A percentile compares a stretch with the other conserved stretches of the same genome.
Evolutionary conservation across 2,888 invertebrate species (phyloP).

Genomic region (Dolichopus griseipennis): DNA sequence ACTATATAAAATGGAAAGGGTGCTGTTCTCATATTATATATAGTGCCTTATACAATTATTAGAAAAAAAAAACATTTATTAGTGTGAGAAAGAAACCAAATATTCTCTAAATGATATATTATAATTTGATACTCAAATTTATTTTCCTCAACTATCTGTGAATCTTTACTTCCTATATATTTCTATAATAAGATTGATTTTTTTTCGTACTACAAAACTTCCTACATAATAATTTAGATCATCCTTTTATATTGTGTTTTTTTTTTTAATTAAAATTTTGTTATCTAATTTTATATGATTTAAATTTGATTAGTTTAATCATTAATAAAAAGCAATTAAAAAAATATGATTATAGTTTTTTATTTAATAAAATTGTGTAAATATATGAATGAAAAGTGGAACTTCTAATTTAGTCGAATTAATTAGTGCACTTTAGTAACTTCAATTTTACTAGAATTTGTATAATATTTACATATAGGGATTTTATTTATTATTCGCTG

Average conservation of each 20-base stretch:
- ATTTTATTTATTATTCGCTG: too few relatives aligned
- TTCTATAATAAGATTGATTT: neutral
- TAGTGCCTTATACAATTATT: too few relatives aligned
- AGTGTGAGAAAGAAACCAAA: neutral
- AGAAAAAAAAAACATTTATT: neutral
- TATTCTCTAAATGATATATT: neutral
- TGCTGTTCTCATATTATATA: neutral
- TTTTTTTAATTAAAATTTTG: neutral
- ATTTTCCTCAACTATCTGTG: neutral
- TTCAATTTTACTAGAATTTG: too few relatives aligned
- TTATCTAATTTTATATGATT: neutral
- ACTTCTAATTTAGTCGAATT: too few relatives aligned
- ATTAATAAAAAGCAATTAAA: too few relatives aligned
- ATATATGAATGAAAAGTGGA: too few relatives aligned
- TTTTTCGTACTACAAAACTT: neutral
- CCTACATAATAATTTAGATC: too few relatives aligned
- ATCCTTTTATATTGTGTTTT: neutral
- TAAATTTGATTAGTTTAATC: too few relatives aligned
- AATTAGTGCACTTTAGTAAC: too few relatives aligned
- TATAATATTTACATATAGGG: too few relatives aligned
- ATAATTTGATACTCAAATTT: neutral
- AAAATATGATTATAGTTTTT: too few relatives aligned
- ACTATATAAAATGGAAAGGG: constrained; percentile 24
- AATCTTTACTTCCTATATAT: neutral
- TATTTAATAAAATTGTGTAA: too few relatives aligned